Base-by-base conservation (phyloP, 2,113 vertebrate genomes). In the Abramis brama region DNA sequence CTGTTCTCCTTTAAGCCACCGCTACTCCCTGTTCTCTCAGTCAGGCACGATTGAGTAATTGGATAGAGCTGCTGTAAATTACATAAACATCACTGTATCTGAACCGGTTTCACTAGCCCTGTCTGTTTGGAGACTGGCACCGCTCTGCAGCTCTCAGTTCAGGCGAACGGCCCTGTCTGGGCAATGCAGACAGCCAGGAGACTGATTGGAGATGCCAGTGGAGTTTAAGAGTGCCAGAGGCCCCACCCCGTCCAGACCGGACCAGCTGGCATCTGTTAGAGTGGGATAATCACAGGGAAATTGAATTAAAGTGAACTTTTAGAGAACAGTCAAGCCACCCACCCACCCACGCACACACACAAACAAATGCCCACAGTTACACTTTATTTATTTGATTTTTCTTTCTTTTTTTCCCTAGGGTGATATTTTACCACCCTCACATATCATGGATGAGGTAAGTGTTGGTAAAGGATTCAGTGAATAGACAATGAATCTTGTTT, bases 241-340 rank as follows among this genome's bases (percentile, higher is more conserved):
- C 87, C 79, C 78, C 85, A 82, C 89, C 89, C 83, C 86, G 73
- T 70, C 81, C 52, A 82, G 80, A 45, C 76, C 55, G 85, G 78
- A 79, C 86, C 91, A 91, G 88, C 88, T 90, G 91, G 86, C 86
- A 85, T 84, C 36, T 82, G 86, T 91, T 91, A 91, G 55, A 84
- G 17, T 70, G 62, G 82, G 52, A 87, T 86, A 88, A 88, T 90
- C 88, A 88, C 27, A 75, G 82, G 89, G 89, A 90, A 90, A 91
- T 90, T 87, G 36, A 90, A 90, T 90, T 90, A 90, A 85, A 88
- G 70, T 86, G 84, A 71, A 84, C 81, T 70, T 82, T 83, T 88
- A 85, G 66, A 86, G 75, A 86, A 70, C 59, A 80, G 86, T 83
- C 82, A 60, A 84, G 80, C 89, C 85, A 88, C 90, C 89, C 90